phyloP scores from a whole-genome alignment of 2,797 vertebrate genomes.

The Poeciliopsis presidionis region DNA sequence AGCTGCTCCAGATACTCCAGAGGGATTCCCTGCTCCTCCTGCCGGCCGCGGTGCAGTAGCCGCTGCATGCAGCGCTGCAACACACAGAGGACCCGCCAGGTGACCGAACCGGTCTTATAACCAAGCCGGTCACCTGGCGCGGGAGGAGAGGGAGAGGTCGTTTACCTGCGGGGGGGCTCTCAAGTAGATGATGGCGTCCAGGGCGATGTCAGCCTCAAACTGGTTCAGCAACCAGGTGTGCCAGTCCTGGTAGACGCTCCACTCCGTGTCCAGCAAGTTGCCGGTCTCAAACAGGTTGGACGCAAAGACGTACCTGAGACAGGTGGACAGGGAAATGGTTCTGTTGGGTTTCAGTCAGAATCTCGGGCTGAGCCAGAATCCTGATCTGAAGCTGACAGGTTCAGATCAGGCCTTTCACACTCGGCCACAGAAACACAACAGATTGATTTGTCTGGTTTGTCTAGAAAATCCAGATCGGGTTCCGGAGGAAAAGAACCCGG shows the following conservation, averaged over 20 bases:
- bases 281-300: slow-evolving; percentile 85
- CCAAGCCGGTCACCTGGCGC: neutral
- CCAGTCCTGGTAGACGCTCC: slow-evolving; percentile 88
- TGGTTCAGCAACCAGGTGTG: slow-evolving; percentile 85
- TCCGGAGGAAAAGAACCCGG: neutral
- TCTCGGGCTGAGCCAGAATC: neutral
- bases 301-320: slow-evolving; percentile 85
- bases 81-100: neutral
- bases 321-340: slow-evolving; percentile 32
- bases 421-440: neutral
- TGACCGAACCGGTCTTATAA: neutral
- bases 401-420: neutral
- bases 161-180: slow-evolving; percentile 83
- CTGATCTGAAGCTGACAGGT: neutral
- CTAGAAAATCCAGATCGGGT: neutral
- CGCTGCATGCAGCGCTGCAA: slow-evolving; percentile 87
- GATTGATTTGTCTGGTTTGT: neutral
- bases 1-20: slow-evolving; percentile 88
- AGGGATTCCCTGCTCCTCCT: slow-evolving; percentile 86
- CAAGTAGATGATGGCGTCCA: slow-evolving; percentile 87
- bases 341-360: neutral
- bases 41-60: slow-evolving; percentile 78
- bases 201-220: slow-evolving; percentile 79
- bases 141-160: too few relatives aligned
- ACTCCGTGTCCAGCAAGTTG: slow-evolving; percentile 84